Evolutionary conservation across 1,140 invertebrate genomes (phyloP).

Genomic region (Drosophila serrata): DNA sequence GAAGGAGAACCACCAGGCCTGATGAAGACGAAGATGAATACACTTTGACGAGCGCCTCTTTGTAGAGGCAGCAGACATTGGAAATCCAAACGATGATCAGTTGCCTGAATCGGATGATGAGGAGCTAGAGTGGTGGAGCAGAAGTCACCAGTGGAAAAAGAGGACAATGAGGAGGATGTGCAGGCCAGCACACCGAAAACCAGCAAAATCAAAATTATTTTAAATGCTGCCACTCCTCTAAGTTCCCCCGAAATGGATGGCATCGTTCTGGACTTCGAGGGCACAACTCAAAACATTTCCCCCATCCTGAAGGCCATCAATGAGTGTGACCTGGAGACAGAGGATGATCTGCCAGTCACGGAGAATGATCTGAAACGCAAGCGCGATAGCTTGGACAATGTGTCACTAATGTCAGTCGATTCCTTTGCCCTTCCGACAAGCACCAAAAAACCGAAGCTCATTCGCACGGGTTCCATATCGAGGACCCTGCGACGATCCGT

Average conservation of each 20-base stretch:
- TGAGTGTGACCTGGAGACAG: slow-evolving; percentile 65
- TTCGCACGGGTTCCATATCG: slow-evolving; percentile 80
- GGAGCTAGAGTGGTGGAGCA: slow-evolving; percentile 20
- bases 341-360: slow-evolving; percentile 49
- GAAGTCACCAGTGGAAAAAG: not conserved
- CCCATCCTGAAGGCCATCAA: slow-evolving; percentile 73
- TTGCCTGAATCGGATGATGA: slow-evolving; percentile 66
- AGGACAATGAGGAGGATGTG: slow-evolving; percentile 29
- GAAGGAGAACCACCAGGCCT: slow-evolving; percentile 51
- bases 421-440: slow-evolving; percentile 73
- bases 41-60: slow-evolving; percentile 80
- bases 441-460: slow-evolving; percentile 81
- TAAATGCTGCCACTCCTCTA: slow-evolving; percentile 41
- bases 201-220: slow-evolving; percentile 22
- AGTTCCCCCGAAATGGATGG: slow-evolving; percentile 29
- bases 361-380: slow-evolving; percentile 78
- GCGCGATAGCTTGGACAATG: slow-evolving; percentile 77
- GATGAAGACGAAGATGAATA: slow-evolving; percentile 71
- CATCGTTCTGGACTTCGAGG: slow-evolving; percentile 50
- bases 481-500: slow-evolving; percentile 76
- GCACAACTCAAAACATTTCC: slow-evolving; percentile 60
- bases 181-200: slow-evolving; percentile 72
- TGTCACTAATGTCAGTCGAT: slow-evolving; percentile 80
- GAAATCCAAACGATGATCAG: slow-evolving; percentile 37
- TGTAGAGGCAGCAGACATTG: slow-evolving; percentile 59